Conservation (phyloP, 2,797 vertebrate species). For the Acomys russatus region DNA sequence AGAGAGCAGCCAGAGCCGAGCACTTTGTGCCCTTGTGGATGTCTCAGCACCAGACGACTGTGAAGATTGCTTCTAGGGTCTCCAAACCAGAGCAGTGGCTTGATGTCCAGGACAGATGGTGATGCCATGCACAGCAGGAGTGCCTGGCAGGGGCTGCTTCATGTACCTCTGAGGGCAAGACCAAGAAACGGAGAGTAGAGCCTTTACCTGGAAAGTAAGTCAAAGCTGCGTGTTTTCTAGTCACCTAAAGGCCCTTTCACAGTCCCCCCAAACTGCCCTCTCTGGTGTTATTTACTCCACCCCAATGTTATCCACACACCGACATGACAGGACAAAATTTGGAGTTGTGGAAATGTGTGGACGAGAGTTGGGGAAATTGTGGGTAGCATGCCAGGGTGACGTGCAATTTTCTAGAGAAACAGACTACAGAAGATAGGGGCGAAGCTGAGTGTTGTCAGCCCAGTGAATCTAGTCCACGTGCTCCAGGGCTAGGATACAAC, state of each 20-base stretch:
- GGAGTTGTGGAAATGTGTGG: neutral
- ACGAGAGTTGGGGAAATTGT: neutral
- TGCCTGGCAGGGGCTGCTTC: too few relatives aligned
- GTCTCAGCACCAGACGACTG: neutral
- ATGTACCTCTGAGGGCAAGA: neutral
- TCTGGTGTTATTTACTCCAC: neutral
- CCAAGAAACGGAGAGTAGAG: neutral
- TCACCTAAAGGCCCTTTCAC: neutral
- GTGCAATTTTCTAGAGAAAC: slow-evolving; percentile 3
- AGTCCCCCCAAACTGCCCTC: too few relatives aligned
- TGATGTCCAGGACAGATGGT: neutral
- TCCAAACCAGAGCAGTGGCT: neutral
- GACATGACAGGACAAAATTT: neutral
- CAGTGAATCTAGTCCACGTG: slow-evolving; percentile 18
- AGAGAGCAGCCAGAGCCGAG: neutral
- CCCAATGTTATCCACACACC: neutral
- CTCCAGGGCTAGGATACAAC: neutral
- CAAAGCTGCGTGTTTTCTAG: neutral
- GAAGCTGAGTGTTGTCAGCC: neutral
- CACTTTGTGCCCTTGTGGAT: neutral
- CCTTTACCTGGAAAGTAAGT: neutral
- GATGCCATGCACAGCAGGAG: neutral
- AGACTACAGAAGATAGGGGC: neutral
- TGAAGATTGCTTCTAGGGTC: neutral
- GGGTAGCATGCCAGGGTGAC: neutral